A percentile compares a stretch with the other conserved stretches of the same genome.
phyloP scores from a whole-genome alignment of 2,797 vertebrate species.

The Antrozous pallidus region DNA sequence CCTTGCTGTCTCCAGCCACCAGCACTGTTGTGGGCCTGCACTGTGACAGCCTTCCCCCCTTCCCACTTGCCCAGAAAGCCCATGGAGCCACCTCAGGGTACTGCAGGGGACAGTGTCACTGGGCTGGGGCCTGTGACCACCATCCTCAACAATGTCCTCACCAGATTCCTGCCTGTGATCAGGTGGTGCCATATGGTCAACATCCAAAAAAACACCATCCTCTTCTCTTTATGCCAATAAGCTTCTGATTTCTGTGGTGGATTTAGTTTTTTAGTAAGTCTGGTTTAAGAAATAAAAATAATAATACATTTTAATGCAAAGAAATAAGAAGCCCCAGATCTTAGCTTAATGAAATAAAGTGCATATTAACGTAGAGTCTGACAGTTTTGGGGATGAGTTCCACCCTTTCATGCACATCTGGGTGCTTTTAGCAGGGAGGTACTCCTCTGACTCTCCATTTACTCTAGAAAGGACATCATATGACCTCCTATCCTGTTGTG shows the following conservation, averaged over 20 bases:
- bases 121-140: conserved; percentile 64
- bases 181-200: not conserved
- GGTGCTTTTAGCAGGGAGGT: not conserved
- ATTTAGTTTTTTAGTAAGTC: not conserved
- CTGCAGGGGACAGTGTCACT: conserved; percentile 37
- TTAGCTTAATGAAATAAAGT: not conserved
- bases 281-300: not conserved
- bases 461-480: no score
- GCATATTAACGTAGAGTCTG: not conserved
- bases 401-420: not conserved
- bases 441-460: not conserved
- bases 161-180: conserved; percentile 43
- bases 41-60: conserved; percentile 44
- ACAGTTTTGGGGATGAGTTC: not conserved
- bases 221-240: not conserved
- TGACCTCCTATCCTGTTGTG: no score
- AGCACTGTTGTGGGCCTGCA: conserved; percentile 52
- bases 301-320: not conserved
- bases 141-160: conserved; percentile 54
- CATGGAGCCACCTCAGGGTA: conserved; percentile 40
- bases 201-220: not conserved
- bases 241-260: not conserved
- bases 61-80: conserved; percentile 12
- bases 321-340: not conserved
- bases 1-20: not conserved